Percentiles rank a stretch among this genome's conserved stretches.
Evolutionary conservation across 2,797 vertebrate species (phyloP).

Genomic region (Champsocephalus gunnari): DNA sequence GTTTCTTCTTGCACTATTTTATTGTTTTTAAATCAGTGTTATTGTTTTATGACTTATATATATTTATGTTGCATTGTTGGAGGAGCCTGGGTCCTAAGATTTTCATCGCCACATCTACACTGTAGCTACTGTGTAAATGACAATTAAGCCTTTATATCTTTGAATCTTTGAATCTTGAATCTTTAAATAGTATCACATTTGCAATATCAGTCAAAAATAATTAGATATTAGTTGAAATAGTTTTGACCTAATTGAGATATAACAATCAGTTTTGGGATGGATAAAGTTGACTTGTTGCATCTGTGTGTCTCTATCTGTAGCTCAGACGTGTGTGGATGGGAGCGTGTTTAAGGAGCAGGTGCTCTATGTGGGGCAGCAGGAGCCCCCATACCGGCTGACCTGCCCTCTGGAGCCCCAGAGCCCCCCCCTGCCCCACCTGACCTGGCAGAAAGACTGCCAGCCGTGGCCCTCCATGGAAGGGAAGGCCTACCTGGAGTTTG

Average conservation of each 20-base stretch:
- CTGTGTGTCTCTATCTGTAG: slow-evolving; percentile 50
- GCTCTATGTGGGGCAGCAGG: slow-evolving; percentile 42
- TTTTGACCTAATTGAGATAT: background rate
- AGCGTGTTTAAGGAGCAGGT: slow-evolving; percentile 56
- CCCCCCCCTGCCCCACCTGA: slow-evolving; percentile 28
- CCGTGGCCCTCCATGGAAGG: slow-evolving; percentile 43
- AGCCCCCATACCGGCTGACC: slow-evolving; percentile 51
- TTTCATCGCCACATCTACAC: too few species aligned
- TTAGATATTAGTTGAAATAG: too few species aligned
- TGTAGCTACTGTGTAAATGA: too few species aligned
- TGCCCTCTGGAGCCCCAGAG: slow-evolving; percentile 57
- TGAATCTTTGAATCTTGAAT: too few species aligned
- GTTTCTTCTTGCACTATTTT: too few species aligned
- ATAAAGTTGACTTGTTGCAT: background rate
- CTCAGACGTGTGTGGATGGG: slow-evolving; percentile 68
- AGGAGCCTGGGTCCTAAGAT: too few species aligned
- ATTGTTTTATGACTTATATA: too few species aligned
- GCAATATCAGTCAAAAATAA: too few species aligned
- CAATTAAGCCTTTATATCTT: too few species aligned
- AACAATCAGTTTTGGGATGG: background rate
- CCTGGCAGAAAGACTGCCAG: slow-evolving; percentile 74
- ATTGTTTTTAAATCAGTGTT: too few species aligned
- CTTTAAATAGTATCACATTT: too few species aligned
- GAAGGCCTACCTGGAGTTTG: slow-evolving; percentile 65
- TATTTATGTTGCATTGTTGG: too few species aligned